These are phyloP conservation scores for Ormyrus nitidulus DNA, from an alignment of 2,888 invertebrate species.

Conservation along the genomic window DNA sequence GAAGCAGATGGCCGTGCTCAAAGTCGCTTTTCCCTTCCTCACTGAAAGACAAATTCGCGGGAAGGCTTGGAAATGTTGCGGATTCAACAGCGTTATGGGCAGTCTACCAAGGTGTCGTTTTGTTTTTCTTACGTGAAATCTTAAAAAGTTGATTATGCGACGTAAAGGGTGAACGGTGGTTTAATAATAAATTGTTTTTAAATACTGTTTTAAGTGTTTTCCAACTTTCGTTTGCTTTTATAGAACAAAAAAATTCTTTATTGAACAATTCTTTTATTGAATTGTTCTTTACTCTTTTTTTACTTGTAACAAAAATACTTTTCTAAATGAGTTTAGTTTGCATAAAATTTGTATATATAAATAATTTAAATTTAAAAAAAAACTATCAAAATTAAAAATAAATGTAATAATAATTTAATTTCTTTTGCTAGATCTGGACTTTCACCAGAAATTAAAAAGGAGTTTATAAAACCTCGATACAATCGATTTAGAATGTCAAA, in stretches of 20 bases:
- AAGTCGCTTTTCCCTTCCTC: constrained; percentile 59
- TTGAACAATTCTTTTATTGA: no score
- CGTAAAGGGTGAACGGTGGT: no score
- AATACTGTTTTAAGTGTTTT: neutral
- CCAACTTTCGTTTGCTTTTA: no score
- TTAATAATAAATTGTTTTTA: neutral
- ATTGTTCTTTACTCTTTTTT: no score
- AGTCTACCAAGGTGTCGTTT: constrained; percentile 50
- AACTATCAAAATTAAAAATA: neutral
- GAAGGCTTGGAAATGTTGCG: constrained; percentile 58
- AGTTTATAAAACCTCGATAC: constrained; percentile 18
- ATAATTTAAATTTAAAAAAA: neutral
- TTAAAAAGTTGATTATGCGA: no score
- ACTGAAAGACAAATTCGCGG: constrained; percentile 59
- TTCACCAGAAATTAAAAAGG: constrained; percentile 35
- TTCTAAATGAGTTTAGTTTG: neutral
- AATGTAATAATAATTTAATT: neutral
- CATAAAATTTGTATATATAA: constrained; percentile 7
- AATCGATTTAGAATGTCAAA: neutral
- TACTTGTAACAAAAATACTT: neutral
- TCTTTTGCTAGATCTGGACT: constrained; percentile 37
- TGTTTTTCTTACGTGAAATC: neutral
- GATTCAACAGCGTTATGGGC: constrained; percentile 59
- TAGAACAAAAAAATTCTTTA: neutral
- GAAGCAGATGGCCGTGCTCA: constrained; percentile 51